These are phyloP conservation scores for Myotis yumanensis DNA, from an alignment of 2,113 vertebrate genomes.

Conservation along the genomic window DNA sequence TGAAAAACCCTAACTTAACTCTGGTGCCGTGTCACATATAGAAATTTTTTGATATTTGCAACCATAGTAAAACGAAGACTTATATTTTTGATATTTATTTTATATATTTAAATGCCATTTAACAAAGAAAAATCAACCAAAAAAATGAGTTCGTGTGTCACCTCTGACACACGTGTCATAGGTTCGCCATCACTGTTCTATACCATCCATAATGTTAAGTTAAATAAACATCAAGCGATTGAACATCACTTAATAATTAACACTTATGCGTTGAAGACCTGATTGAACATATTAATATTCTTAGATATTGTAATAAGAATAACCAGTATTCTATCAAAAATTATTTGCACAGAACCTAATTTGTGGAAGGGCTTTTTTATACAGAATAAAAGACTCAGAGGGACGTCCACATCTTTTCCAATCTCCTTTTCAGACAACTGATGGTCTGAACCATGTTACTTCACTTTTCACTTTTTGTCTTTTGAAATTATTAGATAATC, in stretches of 20 bases:
- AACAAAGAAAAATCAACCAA: too few relatives aligned
- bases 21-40: too few relatives aligned
- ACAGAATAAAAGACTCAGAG: neutral
- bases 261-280: neutral
- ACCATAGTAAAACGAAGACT: too few relatives aligned
- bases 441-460: neutral
- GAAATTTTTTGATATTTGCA: too few relatives aligned
- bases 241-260: neutral
- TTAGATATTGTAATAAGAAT: neutral
- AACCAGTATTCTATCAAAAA: slow-evolving; percentile 28
- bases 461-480: slow-evolving; percentile 35
- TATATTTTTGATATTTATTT: too few relatives aligned
- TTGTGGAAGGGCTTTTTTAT: neutral
- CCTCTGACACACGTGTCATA: too few relatives aligned
- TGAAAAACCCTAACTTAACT: too few relatives aligned
- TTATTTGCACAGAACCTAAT: slow-evolving; percentile 21
- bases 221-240: neutral
- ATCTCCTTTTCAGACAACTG: neutral
- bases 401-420: neutral
- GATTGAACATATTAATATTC: neutral
- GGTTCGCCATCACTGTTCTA: neutral
- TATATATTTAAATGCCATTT: too few relatives aligned
- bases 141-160: too few relatives aligned
- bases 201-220: neutral
- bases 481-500: neutral